These are phyloP conservation scores for Lumbricus terrestris DNA, from an alignment of 2,888 invertebrate species.

Conservation along the genomic window DNA sequence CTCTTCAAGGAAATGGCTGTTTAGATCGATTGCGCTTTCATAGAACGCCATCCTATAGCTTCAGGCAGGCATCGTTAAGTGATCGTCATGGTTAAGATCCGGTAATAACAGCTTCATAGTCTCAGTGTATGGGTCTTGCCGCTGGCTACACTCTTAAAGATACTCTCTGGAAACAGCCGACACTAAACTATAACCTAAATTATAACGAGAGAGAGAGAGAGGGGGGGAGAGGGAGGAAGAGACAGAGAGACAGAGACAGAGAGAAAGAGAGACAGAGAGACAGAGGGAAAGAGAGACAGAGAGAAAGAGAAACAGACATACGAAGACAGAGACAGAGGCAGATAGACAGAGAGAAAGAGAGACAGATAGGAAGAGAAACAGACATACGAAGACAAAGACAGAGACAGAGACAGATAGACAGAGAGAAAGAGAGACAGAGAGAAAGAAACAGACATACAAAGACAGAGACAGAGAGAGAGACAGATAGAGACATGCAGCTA, in stretches of 20 bases:
- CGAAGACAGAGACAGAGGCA: neutral
- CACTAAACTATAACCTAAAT: neutral
- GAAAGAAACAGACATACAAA: constrained; percentile 14
- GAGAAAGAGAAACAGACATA: neutral
- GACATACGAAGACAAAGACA: too few species aligned
- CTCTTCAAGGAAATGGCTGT: neutral
- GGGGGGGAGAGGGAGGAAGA: neutral
- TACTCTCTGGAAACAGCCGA: neutral
- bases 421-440: too few species aligned
- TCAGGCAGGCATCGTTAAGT: neutral
- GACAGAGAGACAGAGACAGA: neutral
- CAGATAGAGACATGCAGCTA: neutral
- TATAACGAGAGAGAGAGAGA: neutral
- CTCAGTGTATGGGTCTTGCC: neutral
- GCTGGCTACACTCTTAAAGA: neutral
- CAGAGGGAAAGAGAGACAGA: too few species aligned
- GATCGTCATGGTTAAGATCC: neutral
- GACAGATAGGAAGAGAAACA: too few species aligned
- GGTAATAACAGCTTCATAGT: neutral
- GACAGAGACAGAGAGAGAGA: neutral
- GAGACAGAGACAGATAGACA: too few species aligned
- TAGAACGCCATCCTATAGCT: too few species aligned
- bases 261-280: too few species aligned
- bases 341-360: neutral
- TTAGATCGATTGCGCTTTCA: neutral